These are phyloP conservation scores for Pipistrellus pygmaeus DNA, from an alignment of 2,797 vertebrate species.

Conservation along the genomic window DNA sequence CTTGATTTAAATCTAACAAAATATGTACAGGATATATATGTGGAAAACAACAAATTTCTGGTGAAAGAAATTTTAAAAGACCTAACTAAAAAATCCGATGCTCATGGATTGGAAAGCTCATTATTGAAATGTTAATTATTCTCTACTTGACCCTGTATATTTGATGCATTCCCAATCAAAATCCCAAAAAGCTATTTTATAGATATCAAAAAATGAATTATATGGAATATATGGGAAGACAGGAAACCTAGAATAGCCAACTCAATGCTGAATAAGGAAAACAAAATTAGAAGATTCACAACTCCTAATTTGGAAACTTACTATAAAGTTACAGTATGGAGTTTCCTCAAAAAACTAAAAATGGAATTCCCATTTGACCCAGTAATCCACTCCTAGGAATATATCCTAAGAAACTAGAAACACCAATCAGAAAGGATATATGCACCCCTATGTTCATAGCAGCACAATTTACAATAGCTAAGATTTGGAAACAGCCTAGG, in stretches of 20 bases:
- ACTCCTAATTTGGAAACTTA: background rate
- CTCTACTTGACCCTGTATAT: background rate
- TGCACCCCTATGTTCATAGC: too few relatives aligned
- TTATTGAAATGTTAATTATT: constrained; percentile 8
- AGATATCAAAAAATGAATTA: constrained; percentile 3
- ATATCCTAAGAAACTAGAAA: too few relatives aligned
- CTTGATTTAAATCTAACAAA: constrained; percentile 17
- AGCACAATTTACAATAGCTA: too few relatives aligned
- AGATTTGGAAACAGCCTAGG: too few relatives aligned
- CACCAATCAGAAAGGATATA: too few relatives aligned
- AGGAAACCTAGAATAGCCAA: constrained; percentile 3
- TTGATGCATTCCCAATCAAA: constrained; percentile 4
- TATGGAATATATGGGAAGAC: background rate
- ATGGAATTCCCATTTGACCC: too few relatives aligned
- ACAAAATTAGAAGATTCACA: background rate
- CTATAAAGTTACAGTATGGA: background rate
- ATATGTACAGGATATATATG: background rate
- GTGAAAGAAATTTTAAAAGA: constrained; percentile 19
- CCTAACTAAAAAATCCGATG: background rate
- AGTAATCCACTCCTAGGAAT: too few relatives aligned
- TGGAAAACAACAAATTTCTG: constrained; percentile 35
- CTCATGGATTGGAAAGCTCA: background rate
- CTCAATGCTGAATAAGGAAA: constrained; percentile 25
- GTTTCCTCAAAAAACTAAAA: too few relatives aligned
- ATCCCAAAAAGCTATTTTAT: background rate